These are phyloP conservation scores for Psettodes erumei DNA, from an alignment of 2,113 vertebrate genomes.

Conservation along the genomic window DNA sequence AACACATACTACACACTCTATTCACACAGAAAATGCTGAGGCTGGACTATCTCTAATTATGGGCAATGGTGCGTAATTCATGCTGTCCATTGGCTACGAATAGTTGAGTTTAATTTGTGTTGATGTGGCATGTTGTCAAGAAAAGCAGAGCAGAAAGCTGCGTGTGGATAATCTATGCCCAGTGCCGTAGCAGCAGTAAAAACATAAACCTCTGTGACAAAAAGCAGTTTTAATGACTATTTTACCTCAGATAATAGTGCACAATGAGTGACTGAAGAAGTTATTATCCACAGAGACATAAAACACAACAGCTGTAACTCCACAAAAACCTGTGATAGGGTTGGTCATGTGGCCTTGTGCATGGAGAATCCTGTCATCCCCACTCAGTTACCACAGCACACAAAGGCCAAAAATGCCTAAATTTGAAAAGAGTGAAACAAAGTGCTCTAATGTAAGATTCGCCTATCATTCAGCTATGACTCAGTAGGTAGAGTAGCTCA, in stretches of 20 bases:
- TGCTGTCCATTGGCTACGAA: constrained; percentile 52
- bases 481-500: no score
- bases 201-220: background rate
- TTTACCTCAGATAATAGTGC: background rate
- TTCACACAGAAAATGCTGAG: constrained; percentile 67
- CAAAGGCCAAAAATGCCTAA: no score
- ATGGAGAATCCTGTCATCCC: no score
- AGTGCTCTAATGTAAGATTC: no score
- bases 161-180: background rate
- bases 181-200: background rate
- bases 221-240: background rate
- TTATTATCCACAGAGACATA: background rate
- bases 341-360: background rate
- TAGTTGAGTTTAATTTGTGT: constrained; percentile 64
- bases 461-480: no score
- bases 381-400: no score
- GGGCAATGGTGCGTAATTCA: constrained; percentile 51
- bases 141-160: constrained; percentile 15
- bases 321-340: background rate
- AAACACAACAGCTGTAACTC: background rate
- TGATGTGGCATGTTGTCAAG: constrained; percentile 42
- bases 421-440: no score
- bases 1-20: constrained; percentile 48
- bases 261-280: constrained; percentile 1
- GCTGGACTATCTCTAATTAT: constrained; percentile 54